phyloP scores from a whole-genome alignment of 2,888 invertebrate genomes.

The Caenorhabditis uteleia region DNA sequence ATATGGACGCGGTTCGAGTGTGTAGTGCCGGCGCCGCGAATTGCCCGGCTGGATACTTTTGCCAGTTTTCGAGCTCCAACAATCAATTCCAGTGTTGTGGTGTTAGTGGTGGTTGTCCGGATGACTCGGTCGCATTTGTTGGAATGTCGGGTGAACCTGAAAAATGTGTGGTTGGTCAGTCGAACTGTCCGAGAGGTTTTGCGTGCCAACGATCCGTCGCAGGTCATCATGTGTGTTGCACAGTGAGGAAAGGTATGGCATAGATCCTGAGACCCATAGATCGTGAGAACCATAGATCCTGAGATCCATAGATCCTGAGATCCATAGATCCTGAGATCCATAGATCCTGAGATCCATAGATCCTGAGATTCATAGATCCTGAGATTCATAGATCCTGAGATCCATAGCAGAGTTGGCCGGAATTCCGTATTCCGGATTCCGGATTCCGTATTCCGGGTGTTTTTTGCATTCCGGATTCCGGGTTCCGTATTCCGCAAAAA shows the following conservation, averaged over 20 bases:
- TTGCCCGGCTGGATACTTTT: conserved; percentile 59
- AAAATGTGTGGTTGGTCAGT: conserved; percentile 50
- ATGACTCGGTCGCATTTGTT: conserved; percentile 48
- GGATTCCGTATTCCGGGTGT: too few species aligned
- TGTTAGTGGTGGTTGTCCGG: conserved; percentile 48
- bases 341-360: too few species aligned
- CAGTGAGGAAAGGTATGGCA: conserved; percentile 19
- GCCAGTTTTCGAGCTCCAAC: conserved; percentile 51
- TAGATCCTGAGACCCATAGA: neutral
- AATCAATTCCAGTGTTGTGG: conserved; percentile 60
- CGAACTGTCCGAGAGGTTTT: conserved; percentile 52
- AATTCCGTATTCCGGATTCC: too few species aligned
- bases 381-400: too few species aligned
- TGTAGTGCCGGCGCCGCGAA: conserved; percentile 54
- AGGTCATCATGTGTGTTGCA: conserved; percentile 46
- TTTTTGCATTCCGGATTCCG: too few species aligned
- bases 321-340: too few species aligned
- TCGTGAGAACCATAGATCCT: too few species aligned
- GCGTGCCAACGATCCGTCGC: conserved; percentile 40
- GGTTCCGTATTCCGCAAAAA: too few species aligned
- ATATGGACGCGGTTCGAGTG: conserved; percentile 42
- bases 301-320: too few species aligned
- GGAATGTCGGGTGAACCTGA: conserved; percentile 54
- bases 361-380: too few species aligned
- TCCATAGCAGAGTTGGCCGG: too few species aligned